These are phyloP conservation scores for Alexandromys fortis DNA, from an alignment of 2,113 vertebrate species.

Conservation along the genomic window DNA sequence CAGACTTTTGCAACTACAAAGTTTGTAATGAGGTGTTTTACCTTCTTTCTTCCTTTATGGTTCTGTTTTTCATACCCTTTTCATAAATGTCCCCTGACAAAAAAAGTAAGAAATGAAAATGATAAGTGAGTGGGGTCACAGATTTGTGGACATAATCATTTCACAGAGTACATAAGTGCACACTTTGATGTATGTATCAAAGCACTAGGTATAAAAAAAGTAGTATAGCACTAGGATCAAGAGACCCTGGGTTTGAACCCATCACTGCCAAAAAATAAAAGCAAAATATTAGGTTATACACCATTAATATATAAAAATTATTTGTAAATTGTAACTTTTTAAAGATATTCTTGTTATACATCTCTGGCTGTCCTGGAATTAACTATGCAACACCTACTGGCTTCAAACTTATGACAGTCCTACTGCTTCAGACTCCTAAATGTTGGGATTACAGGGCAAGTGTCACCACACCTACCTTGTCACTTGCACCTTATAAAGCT, in stretches of 20 bases:
- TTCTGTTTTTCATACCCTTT: neutral
- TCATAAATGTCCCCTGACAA: neutral
- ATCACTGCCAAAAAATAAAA: neutral
- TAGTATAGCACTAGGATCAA: neutral
- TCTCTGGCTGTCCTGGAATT: neutral
- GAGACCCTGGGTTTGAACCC: neutral
- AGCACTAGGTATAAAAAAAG: neutral
- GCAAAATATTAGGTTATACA: neutral
- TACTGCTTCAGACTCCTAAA: neutral
- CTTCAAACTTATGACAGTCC: neutral
- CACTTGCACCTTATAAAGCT: neutral
- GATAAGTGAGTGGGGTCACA: neutral
- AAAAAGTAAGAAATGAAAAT: conserved; percentile 16
- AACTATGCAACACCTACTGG: neutral
- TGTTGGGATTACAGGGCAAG: neutral
- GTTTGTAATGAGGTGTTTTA: neutral
- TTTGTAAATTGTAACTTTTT: neutral
- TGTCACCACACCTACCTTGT: neutral
- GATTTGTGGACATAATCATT: neutral
- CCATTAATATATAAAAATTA: neutral
- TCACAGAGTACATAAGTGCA: neutral
- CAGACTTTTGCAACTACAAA: conserved; percentile 25
- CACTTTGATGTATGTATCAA: neutral
- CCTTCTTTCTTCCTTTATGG: conserved; percentile 25
- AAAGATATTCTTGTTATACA: neutral